A percentile compares a stretch with the other conserved stretches of the same genome.
Conservation (phyloP, 2,113 vertebrate species). For the Neomonachus schauinslandi region DNA sequence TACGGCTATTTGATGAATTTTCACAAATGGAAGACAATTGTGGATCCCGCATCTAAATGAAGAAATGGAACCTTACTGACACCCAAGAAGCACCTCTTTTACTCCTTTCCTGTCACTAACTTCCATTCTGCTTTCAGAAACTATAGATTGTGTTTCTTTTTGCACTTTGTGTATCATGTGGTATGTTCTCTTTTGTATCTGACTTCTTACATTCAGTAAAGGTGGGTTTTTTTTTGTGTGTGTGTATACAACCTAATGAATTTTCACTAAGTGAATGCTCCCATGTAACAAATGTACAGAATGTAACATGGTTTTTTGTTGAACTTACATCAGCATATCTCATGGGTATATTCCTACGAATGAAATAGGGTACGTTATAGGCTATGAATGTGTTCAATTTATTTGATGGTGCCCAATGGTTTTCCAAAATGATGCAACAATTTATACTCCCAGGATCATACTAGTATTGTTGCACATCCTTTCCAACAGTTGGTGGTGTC, state of each 20-base stretch:
- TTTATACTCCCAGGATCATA: not conserved
- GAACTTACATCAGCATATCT: not conserved
- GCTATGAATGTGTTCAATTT: not conserved
- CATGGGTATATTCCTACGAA: not conserved
- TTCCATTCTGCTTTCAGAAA: not conserved
- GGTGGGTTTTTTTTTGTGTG: not conserved
- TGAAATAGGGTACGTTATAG: not conserved
- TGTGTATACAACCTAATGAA: not conserved
- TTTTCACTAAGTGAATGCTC: not conserved
- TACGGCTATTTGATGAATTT: not conserved
- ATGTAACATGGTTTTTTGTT: not conserved
- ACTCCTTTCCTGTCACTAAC: not conserved
- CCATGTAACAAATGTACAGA: not conserved
- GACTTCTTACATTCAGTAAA: not conserved
- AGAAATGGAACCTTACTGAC: not conserved
- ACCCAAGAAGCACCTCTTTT: accelerated
- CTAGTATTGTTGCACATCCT: not conserved
- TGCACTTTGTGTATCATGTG: accelerated
- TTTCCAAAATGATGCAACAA: not conserved
- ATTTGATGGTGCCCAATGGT: not conserved
- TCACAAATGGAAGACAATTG: not conserved
- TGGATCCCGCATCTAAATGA: not conserved
- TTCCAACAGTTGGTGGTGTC: not conserved
- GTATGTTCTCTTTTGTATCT: not conserved
- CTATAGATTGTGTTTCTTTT: accelerated